These are phyloP conservation scores for Pungitius pungitius DNA, from an alignment of 2,113 vertebrate genomes.

Conservation along the genomic window DNA sequence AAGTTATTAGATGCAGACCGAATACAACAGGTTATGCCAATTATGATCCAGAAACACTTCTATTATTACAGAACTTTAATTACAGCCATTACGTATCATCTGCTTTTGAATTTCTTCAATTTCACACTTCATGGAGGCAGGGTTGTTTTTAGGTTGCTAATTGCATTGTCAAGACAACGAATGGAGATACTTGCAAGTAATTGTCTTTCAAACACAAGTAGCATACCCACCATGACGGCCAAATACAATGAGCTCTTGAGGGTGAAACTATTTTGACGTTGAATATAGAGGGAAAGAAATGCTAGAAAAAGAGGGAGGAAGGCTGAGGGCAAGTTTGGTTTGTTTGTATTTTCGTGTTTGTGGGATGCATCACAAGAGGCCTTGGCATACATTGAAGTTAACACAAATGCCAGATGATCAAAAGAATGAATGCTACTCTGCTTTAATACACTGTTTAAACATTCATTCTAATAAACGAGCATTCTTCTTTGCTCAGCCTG, in stretches of 20 bases:
- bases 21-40: slow-evolving; percentile 18
- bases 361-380: slow-evolving; percentile 56
- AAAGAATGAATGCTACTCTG: slow-evolving; percentile 57
- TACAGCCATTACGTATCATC: slow-evolving; percentile 49
- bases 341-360: slow-evolving; percentile 46
- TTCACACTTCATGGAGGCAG: slow-evolving; percentile 17
- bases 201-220: slow-evolving; percentile 36
- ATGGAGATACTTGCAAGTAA: slow-evolving; percentile 34
- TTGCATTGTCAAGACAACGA: slow-evolving; percentile 27
- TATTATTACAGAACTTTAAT: slow-evolving; percentile 50
- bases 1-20: slow-evolving; percentile 1
- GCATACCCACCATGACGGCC: not conserved
- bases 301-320: not conserved
- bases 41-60: slow-evolving; percentile 20
- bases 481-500: slow-evolving; percentile 42
- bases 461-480: slow-evolving; percentile 63
- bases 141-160: slow-evolving; percentile 42
- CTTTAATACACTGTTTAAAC: slow-evolving; percentile 55
- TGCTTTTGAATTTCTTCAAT: slow-evolving; percentile 29
- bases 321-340: slow-evolving; percentile 10
- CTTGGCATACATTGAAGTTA: slow-evolving; percentile 71
- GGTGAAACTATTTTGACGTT: slow-evolving; percentile 20
- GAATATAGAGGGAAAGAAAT: slow-evolving; percentile 23
- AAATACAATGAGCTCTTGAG: slow-evolving; percentile 21
- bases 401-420: slow-evolving; percentile 68